Base-by-base conservation (phyloP, 2,888 invertebrate genomes). In the Galerucella nymphaeae region DNA sequence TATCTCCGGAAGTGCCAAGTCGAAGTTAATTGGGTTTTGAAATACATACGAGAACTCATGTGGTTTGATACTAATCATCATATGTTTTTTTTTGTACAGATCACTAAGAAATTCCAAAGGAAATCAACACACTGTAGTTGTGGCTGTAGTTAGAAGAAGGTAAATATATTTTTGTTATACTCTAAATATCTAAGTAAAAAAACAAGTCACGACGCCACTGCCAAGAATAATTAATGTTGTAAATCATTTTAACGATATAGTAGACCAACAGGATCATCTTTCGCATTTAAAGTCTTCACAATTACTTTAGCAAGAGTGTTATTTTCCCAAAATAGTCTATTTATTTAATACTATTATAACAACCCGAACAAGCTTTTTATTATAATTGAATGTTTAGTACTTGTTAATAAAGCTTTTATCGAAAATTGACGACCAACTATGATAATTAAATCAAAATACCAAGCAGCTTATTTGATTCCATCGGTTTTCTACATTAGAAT, bases 91-190 rank as follows among this genome's bases (percentile, higher is more conserved):
- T 88, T 87, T 85, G 90, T 90, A 72, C 90, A 94, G 94, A 84
- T 91, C 93, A 71, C 91, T 96, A 88, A 89, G 93, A 83, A 91
- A 93, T 84, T 91, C 92, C 80, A 92, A 91, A 85, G 92, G 92
- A 86, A 93, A 93, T 85, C 92, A 93, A 84, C 92, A 93, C 86
- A 90, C 93, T 81, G 91, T 94, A 83, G 90, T 96, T 84, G 91
- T 96, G 82, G 96, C 95, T 75, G 91, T 96, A 82, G 93, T 96
- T 71, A 95, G 94, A 87, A 94, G 93, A 89, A 94, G 93, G 96
- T 96, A 89, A 91, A 90, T 87, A 14, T 50, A 78, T 16, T 6
- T 66, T 58, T 55, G 14, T 50, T 16, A 18, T 16, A n/a, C 5
- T 16, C 2, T 53, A n/a, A n/a, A n/a, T 23, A 23, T 23, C 23